phyloP scores from a whole-genome alignment of 2,113 vertebrate genomes.

The Prionailurus bengalensis region DNA sequence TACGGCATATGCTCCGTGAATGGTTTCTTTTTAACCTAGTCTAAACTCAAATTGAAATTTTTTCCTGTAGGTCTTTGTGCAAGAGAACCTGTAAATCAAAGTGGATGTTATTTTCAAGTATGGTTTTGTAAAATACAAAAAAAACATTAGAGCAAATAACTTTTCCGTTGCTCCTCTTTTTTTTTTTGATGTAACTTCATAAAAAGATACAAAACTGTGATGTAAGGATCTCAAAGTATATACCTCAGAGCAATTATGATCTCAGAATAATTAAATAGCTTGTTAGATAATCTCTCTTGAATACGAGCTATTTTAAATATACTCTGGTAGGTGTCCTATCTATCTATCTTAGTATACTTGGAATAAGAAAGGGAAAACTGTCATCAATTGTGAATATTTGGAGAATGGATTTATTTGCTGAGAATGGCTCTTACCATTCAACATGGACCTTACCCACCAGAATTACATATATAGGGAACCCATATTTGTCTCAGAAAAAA shows the following conservation, averaged over 20 bases:
- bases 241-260: background rate
- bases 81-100: conserved; percentile 55
- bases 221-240: background rate
- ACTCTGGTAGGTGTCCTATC: background rate
- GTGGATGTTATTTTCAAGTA: background rate
- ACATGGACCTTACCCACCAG: background rate
- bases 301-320: background rate
- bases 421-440: background rate
- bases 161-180: background rate
- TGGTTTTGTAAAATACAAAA: conserved; percentile 17
- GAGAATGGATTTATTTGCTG: background rate
- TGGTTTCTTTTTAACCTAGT: background rate
- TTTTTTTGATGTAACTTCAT: background rate
- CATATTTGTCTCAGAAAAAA: background rate
- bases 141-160: background rate
- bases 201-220: background rate
- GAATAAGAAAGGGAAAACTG: background rate
- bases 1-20: background rate
- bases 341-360: background rate
- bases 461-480: background rate
- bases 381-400: conserved; percentile 7
- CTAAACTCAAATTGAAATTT: background rate
- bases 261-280: background rate
- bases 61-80: background rate
- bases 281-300: background rate